phyloP scores from a whole-genome alignment of 1,140 invertebrate genomes.

The Trinorchestia longiramus region DNA sequence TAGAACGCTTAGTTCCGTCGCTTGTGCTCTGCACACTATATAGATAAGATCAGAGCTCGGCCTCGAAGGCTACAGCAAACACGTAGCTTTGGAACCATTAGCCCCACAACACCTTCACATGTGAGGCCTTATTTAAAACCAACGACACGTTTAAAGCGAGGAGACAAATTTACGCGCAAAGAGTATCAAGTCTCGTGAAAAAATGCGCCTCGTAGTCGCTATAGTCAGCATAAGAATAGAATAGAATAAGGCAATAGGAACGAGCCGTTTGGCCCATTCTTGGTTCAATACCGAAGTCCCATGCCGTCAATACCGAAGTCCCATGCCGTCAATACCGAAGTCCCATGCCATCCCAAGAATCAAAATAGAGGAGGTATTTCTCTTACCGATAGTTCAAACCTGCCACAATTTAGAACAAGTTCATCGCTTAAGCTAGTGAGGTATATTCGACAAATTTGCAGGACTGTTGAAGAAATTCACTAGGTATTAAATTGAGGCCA shows the following conservation, averaged over 20 bases:
- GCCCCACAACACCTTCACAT: background rate
- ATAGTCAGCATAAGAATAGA: background rate
- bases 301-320: no score
- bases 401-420: background rate
- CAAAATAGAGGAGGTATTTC: background rate
- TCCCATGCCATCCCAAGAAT: no score
- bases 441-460: background rate
- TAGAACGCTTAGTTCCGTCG: background rate
- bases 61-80: background rate
- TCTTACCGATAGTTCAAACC: background rate
- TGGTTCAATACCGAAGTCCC: no score
- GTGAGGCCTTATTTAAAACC: background rate
- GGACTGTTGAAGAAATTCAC: background rate
- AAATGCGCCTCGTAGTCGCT: background rate
- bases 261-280: no score
- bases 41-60: background rate
- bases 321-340: no score
- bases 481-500: background rate
- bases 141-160: background rate
- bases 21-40: background rate
- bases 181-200: background rate
- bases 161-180: background rate
- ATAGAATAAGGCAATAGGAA: no score
- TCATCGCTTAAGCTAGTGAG: background rate
- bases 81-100: constrained; percentile 11